Base-by-base conservation (phyloP, 1,140 invertebrate genomes). In the Spodoptera litura region DNA sequence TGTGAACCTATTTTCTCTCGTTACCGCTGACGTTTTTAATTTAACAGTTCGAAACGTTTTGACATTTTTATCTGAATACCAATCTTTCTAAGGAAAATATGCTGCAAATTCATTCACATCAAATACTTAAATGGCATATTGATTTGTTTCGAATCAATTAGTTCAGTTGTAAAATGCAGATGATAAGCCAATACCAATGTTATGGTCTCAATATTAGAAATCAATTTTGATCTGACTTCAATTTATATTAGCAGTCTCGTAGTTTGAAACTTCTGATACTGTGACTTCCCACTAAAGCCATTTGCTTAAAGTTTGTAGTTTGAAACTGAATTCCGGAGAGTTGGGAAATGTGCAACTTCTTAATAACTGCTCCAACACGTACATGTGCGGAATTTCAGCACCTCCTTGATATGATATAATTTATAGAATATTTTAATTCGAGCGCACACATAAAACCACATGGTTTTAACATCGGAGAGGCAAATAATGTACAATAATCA, bases 21-120 rank as follows among this genome's bases (percentile, higher is more conserved):
- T 49, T 59, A 44, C 59, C 49, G 38, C 56, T 51, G 38, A 73
- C 15, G 71, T 73, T 59, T 53, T 73, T 73, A 73, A 59, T 53
- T 73, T 73, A 73, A 59, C 55, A 59, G 15, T 15, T 10, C 9
- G 9, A 38, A 73, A 44, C 11, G 55, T 20, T 56, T 58, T 73
- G 71, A 73, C 71, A 73, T 56, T 73, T 73, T 73, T 73, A 73
- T 73, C 71, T 35, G 35, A n/a, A 25, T 59, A 56, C 44, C 71
- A 59, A 73, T 73, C 71, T n/a, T 72, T 35, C 15, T 73, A 20
- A 11, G 8, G 38, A 66, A 25, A 44, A 20, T 66, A 10, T 11
- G 38, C 62, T 11, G 62, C 38, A 44, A 44, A 44, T 44, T 44
- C 38, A 6, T 44, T 44, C 38, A 44, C 38, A 44, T 44, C 38